A percentile compares a stretch with the other conserved stretches of the same genome.
phyloP scores from a whole-genome alignment of 2,113 vertebrate species.

The Scomber colias region DNA sequence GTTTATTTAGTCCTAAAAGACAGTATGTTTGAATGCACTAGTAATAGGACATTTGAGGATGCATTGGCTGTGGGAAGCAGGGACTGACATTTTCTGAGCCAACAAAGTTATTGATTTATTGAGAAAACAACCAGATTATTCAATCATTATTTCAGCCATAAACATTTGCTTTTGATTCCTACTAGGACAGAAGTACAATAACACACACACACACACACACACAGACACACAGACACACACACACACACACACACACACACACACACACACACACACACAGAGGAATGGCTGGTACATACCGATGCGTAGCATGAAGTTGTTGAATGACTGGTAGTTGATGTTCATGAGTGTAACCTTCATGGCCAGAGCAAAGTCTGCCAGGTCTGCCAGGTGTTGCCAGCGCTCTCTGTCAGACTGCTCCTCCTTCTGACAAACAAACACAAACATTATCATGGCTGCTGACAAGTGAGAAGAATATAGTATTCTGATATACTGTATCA shows the following conservation, averaged over 20 bases:
- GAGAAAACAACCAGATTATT: too few species aligned
- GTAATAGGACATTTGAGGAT: too few species aligned
- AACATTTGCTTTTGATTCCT: too few species aligned
- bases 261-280: neutral
- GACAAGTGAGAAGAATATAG: neutral
- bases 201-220: too few species aligned
- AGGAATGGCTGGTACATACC: slow-evolving; percentile 80
- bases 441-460: neutral
- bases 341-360: slow-evolving; percentile 98
- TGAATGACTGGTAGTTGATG: slow-evolving; percentile 99
- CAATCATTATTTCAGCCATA: too few species aligned
- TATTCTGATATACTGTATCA: neutral
- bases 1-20: too few species aligned
- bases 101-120: too few species aligned
- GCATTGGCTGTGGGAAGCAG: too few species aligned
- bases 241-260: too few species aligned
- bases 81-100: too few species aligned
- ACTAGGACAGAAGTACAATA: neutral
- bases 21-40: too few species aligned
- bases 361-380: slow-evolving; percentile 95
- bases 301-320: slow-evolving; percentile 99
- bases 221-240: neutral
- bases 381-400: slow-evolving; percentile 97
- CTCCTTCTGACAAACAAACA: slow-evolving; percentile 82
- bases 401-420: slow-evolving; percentile 91